Evolutionary conservation across 2,888 invertebrate species (phyloP).

Genomic region (Tholera decimalis): DNA sequence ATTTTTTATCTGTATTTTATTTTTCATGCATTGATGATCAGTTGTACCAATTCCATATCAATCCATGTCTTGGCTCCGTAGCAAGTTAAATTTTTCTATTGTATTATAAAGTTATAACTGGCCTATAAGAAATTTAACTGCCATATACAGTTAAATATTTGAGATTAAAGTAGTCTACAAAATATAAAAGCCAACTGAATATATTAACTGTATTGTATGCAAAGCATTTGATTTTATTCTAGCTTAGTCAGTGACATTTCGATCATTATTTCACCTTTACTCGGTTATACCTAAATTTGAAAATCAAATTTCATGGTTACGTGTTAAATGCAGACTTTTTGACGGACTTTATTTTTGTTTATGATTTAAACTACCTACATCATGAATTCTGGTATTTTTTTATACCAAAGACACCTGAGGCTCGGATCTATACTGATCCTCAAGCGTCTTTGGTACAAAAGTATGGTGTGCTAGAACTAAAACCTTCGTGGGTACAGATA

Average conservation of each 20-base stretch:
- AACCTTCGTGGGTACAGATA: no score
- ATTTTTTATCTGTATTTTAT: neutral
- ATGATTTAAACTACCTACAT: neutral
- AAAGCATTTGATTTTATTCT: slow-evolving; percentile 44
- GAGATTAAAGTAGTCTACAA: neutral
- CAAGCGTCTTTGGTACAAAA: neutral
- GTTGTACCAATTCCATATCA: neutral
- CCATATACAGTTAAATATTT: neutral
- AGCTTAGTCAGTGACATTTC: slow-evolving; percentile 24
- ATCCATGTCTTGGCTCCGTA: neutral
- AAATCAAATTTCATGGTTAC: slow-evolving; percentile 27
- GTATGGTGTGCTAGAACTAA: neutral
- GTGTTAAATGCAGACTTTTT: no score
- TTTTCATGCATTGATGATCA: neutral
- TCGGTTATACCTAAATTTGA: slow-evolving; percentile 22
- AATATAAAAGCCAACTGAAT: slow-evolving; percentile 14
- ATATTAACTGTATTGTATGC: slow-evolving; percentile 52
- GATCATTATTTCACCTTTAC: slow-evolving; percentile 25
- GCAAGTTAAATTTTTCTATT: no score
- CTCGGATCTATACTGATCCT: no score
- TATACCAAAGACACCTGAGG: no score
- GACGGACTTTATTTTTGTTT: no score
- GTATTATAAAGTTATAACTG: no score
- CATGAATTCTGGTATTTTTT: neutral
- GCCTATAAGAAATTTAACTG: neutral